These are phyloP conservation scores for Leucoraja erinaceus DNA, from an alignment of 2,113 vertebrate species.

Conservation along the genomic window DNA sequence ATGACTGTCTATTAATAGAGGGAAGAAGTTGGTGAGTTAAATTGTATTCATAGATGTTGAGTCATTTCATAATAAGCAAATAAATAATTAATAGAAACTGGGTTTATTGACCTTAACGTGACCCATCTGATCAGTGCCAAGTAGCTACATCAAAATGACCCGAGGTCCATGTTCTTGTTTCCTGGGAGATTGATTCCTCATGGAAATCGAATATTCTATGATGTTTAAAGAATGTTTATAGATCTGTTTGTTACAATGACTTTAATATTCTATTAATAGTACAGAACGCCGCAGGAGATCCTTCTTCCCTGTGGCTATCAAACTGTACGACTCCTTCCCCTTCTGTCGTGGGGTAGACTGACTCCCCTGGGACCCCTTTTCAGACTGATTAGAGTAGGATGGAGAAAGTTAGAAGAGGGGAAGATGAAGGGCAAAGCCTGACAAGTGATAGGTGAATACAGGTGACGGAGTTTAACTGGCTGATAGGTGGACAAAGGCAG, in stretches of 20 bases:
- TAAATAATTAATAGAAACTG: not conserved
- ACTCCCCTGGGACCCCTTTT: no score
- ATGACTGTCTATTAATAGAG: not conserved
- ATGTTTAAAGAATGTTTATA: not conserved
- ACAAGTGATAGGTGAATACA: no score
- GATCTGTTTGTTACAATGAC: not conserved
- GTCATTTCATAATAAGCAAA: not conserved
- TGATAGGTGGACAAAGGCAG: no score
- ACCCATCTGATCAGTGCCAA: not conserved
- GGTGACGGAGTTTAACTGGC: no score
- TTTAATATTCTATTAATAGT: not conserved
- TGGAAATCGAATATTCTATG: not conserved
- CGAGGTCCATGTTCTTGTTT: not conserved
- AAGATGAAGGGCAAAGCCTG: no score
- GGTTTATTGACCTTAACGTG: not conserved
- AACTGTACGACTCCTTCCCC: no score
- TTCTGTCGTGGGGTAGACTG: no score
- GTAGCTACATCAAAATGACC: not conserved
- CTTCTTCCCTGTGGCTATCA: no score
- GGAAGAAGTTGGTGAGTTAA: not conserved
- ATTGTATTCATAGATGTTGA: not conserved
- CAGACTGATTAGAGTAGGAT: no score
- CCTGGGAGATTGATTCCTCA: not conserved
- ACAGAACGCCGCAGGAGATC: no score
- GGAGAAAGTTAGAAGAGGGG: no score